Evolutionary conservation across 1,140 invertebrate genomes (phyloP).

Genomic region (Gerris buenoi): DNA sequence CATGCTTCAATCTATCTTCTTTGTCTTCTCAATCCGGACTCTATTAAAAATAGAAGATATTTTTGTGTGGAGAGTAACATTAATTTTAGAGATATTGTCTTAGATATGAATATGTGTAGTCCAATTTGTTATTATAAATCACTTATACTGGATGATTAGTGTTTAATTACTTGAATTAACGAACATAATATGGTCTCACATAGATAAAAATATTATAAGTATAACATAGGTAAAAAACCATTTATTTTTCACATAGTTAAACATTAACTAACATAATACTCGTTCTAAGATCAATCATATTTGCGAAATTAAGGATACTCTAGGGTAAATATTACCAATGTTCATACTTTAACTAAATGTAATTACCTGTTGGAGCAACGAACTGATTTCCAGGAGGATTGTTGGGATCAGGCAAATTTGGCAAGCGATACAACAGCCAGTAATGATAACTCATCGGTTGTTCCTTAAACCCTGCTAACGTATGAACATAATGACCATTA

Average conservation of each 20-base stretch:
- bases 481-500: conserved; percentile 78
- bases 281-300: background rate
- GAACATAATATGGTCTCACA: background rate
- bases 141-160: too few relatives aligned
- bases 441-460: conserved; percentile 76
- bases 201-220: background rate
- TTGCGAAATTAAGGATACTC: background rate
- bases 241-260: background rate
- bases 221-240: background rate
- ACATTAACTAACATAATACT: background rate
- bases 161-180: too few relatives aligned
- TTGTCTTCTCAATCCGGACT: too few relatives aligned
- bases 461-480: conserved; percentile 67
- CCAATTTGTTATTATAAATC: too few relatives aligned
- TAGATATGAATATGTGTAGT: too few relatives aligned
- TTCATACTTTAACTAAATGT: background rate
- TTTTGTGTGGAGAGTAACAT: too few relatives aligned
- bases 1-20: too few relatives aligned
- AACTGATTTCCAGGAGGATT: conserved; percentile 66
- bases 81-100: too few relatives aligned
- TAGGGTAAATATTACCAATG: background rate
- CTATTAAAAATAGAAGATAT: too few relatives aligned
- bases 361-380: conserved; percentile 61
- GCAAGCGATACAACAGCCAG: conserved; percentile 67
- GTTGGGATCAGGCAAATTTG: conserved; percentile 53